phyloP scores from a whole-genome alignment of 35 echinoderm and acorn worm genomes.

The Ophioderma brevispina region DNA sequence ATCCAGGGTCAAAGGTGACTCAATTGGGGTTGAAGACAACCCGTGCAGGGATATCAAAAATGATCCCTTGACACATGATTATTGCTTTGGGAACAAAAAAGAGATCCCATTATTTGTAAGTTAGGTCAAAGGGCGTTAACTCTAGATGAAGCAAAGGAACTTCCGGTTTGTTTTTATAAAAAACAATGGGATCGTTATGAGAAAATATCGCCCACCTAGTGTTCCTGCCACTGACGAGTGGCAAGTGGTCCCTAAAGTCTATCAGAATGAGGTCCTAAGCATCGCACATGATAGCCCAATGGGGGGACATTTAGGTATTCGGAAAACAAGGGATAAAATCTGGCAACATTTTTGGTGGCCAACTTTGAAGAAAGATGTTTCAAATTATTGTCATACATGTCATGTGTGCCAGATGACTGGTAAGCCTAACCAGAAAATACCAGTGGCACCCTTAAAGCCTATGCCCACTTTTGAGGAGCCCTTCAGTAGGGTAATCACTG shows the following conservation, averaged over 20 bases:
- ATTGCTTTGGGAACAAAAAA: slow-evolving; percentile 13
- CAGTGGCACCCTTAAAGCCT: slow-evolving; percentile 56
- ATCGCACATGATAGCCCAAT: slow-evolving; percentile 36
- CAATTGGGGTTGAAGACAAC: too few species aligned
- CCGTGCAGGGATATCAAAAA: too few species aligned
- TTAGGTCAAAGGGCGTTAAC: not conserved
- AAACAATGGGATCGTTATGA: slow-evolving; percentile 53
- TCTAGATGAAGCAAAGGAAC: not conserved
- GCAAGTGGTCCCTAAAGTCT: slow-evolving; percentile 17
- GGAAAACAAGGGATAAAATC: slow-evolving; percentile 47
- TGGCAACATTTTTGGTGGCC: slow-evolving; percentile 65
- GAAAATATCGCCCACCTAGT: slow-evolving; percentile 58
- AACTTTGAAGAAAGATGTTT: slow-evolving; percentile 35
- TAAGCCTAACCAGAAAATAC: slow-evolving; percentile 83
- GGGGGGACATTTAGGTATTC: slow-evolving; percentile 50
- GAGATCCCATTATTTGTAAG: slow-evolving; percentile 12
- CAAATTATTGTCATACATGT: slow-evolving; percentile 50
- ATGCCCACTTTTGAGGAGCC: slow-evolving; percentile 91
- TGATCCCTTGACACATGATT: not conserved
- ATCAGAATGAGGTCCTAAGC: slow-evolving; percentile 4
- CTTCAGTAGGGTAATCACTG: slow-evolving; percentile 65
- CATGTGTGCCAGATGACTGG: slow-evolving; percentile 70
- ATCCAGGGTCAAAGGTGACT: too few species aligned
- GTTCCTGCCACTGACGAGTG: slow-evolving; percentile 23
- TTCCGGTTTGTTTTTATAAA: slow-evolving; percentile 32